Evolutionary conservation across 2,888 invertebrate species (phyloP).

Genomic region (Sepioteuthis lessoniana): DNA sequence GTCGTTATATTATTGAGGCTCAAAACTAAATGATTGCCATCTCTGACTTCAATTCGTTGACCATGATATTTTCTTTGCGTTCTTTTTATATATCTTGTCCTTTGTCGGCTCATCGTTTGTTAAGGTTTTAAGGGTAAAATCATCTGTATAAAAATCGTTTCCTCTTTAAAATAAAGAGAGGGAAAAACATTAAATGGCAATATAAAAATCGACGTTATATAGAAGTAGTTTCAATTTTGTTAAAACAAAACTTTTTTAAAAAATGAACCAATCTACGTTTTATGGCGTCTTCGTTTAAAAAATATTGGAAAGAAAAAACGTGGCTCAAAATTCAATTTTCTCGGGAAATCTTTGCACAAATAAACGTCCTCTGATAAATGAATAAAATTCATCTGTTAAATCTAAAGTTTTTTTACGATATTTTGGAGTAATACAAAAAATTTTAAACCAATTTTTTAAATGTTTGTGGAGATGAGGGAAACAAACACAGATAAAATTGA

Average conservation of each 20-base stretch:
- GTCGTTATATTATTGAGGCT: not conserved
- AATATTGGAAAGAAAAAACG: not conserved
- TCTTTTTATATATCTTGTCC: not conserved
- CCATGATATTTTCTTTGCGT: not conserved
- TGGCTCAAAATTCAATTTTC: not conserved
- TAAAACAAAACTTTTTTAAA: not conserved
- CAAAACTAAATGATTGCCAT: not conserved
- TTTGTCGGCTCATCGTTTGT: not conserved
- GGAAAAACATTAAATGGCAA: not conserved
- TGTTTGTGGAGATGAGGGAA: no score
- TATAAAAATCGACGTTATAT: not conserved
- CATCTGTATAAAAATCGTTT: not conserved
- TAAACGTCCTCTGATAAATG: no score
- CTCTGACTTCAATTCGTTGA: not conserved
- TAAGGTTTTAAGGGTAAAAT: not conserved
- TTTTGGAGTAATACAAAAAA: no score
- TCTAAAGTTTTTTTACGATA: no score
- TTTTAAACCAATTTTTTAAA: no score
- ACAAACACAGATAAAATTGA: no score
- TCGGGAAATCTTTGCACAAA: no score
- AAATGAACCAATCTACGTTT: not conserved
- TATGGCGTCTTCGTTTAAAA: not conserved
- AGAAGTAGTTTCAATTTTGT: not conserved
- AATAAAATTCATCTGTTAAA: no score
- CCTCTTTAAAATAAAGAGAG: not conserved